These are phyloP conservation scores for Arothron firmamentum DNA, from an alignment of 2,113 vertebrate genomes.

Conservation along the genomic window DNA sequence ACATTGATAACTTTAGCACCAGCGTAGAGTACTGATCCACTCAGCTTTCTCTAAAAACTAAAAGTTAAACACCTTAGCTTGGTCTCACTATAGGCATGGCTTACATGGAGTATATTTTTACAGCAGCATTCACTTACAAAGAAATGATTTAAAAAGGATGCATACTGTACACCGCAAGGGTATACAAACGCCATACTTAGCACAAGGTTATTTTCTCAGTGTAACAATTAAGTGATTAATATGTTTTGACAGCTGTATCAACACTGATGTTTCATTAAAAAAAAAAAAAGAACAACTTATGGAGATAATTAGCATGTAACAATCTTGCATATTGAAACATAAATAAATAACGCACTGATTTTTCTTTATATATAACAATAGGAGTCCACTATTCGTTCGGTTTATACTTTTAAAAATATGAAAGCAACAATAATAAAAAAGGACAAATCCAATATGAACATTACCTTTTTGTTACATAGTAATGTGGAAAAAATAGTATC, in stretches of 20 bases:
- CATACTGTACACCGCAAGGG: slow-evolving; percentile 62
- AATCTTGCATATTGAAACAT: slow-evolving; percentile 63
- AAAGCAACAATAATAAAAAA: slow-evolving; percentile 48
- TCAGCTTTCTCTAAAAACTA: slow-evolving; percentile 56
- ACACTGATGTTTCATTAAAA: slow-evolving; percentile 36
- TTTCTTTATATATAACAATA: slow-evolving; percentile 43
- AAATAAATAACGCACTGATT: slow-evolving; percentile 48
- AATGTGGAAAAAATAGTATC: slow-evolving; percentile 62
- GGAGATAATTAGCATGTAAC: slow-evolving; percentile 38
- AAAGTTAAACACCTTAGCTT: slow-evolving; percentile 57
- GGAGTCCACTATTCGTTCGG: slow-evolving; percentile 26
- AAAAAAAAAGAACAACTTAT: slow-evolving; percentile 23
- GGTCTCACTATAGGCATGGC: slow-evolving; percentile 64
- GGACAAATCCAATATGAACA: slow-evolving; percentile 33
- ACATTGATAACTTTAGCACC: slow-evolving; percentile 72
- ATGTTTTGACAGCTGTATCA: slow-evolving; percentile 35
- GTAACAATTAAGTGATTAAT: slow-evolving; percentile 36
- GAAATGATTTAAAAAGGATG: slow-evolving; percentile 64
- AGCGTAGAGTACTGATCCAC: slow-evolving; percentile 49
- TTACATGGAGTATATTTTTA: slow-evolving; percentile 56
- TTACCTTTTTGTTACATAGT: slow-evolving; percentile 30
- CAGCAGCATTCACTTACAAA: slow-evolving; percentile 71
- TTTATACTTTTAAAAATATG: slow-evolving; percentile 38
- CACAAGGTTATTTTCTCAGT: slow-evolving; percentile 53
- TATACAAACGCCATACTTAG: slow-evolving; percentile 58